These are phyloP conservation scores for Larimichthys polyactis DNA, from an alignment of 2,113 vertebrate genomes.

Conservation along the genomic window DNA sequence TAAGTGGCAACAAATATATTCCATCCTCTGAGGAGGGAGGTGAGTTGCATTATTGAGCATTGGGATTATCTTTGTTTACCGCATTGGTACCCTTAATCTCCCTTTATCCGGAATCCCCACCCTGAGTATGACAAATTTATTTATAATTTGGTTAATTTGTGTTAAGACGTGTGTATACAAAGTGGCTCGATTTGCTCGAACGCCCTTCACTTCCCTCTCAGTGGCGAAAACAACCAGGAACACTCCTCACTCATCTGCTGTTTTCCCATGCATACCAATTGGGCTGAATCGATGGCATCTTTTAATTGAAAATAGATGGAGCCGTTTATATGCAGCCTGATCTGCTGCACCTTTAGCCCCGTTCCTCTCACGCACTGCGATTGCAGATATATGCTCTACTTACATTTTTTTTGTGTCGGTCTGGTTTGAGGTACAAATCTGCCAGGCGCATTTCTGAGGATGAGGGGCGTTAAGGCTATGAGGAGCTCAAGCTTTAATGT, in stretches of 20 bases:
- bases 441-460: constrained; percentile 46
- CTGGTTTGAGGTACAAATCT: constrained; percentile 45
- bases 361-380: constrained; percentile 8
- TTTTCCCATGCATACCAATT: constrained; percentile 78
- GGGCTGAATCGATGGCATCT: constrained; percentile 77
- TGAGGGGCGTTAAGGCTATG: constrained; percentile 51
- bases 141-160: constrained; percentile 79
- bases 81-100: constrained; percentile 71
- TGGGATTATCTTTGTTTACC: constrained; percentile 81
- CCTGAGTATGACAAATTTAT: constrained; percentile 68
- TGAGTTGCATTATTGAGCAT: constrained; percentile 69
- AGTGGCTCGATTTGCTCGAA: constrained; percentile 58
- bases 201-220: constrained; percentile 64
- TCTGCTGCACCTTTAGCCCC: constrained; percentile 68
- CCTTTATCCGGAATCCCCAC: constrained; percentile 69
- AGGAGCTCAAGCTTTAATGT: constrained; percentile 64
- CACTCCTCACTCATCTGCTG: constrained; percentile 69
- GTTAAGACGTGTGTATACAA: constrained; percentile 68
- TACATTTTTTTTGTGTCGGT: constrained; percentile 44
- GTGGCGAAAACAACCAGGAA: constrained; percentile 57
- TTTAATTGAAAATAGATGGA: constrained; percentile 82
- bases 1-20: constrained; percentile 63
- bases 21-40: constrained; percentile 59
- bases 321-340: constrained; percentile 78
- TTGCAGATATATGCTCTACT: constrained; percentile 56